phyloP scores from a whole-genome alignment of 2,888 invertebrate species.

The Coelogynopora nodosa region DNA sequence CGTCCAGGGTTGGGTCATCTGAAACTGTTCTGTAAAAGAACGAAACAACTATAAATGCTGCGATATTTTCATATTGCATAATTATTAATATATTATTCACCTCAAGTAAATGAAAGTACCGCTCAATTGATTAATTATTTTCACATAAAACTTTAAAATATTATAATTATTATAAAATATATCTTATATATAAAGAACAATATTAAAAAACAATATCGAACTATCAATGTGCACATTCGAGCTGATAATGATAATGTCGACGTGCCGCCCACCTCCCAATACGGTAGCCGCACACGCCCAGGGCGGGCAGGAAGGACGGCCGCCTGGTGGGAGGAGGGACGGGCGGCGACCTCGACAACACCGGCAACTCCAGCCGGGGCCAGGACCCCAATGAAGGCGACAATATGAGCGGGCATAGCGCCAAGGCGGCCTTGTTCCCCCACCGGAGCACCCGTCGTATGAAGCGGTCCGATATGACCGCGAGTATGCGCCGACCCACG shows the following conservation, averaged over 20 bases:
- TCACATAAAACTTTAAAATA: too few species aligned
- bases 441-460: background rate
- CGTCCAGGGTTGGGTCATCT: too few species aligned
- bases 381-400: background rate
- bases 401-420: background rate
- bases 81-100: too few species aligned
- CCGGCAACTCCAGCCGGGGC: too few species aligned
- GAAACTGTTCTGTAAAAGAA: too few species aligned
- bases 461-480: background rate
- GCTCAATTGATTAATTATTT: too few species aligned
- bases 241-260: background rate
- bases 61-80: too few species aligned
- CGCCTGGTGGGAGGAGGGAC: background rate
- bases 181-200: too few species aligned
- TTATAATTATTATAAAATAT: too few species aligned
- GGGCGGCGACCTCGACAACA: background rate
- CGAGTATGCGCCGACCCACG: background rate
- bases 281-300: background rate
- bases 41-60: too few species aligned
- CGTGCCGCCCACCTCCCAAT: background rate
- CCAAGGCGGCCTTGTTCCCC: conserved; percentile 1
- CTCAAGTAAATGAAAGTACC: too few species aligned
- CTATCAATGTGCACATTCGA: background rate
- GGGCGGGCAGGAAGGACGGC: background rate
- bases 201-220: too few species aligned